Evolutionary conservation across 2,888 invertebrate species (phyloP), one percentile per base, ranked within the genome.

Genomic region (Drosophila nr. perissopoda): DNA sequence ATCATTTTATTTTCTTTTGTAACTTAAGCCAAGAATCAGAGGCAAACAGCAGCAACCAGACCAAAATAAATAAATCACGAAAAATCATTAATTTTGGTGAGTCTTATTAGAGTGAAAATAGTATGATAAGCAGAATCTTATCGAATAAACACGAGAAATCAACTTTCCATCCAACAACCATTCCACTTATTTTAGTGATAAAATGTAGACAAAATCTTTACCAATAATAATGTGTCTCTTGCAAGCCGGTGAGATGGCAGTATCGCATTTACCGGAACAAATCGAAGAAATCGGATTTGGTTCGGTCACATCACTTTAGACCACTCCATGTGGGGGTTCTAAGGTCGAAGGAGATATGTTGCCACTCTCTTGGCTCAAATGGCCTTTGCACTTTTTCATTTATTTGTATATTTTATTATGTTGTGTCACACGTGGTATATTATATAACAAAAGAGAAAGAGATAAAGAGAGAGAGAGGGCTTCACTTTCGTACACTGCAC

Each of bases 241-340:
- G 59, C 40, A 46, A 64, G 57, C 62, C 46, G 67, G 68, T 79
- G 66, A 71, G 60, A 65, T 70, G 60, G 61, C 63, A 38, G 70
- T 63, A 70, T 51, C 61, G 40, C 59, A 72, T 79, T 82, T 71
- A 72, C 58, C 66, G 77, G 69, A 54, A 62, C 70, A 81, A 74
- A 81, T 88, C 61, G 79, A 74, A 70, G 62, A 68, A 62, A 59
- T 76, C 73, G 71, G 74, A 78, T 81, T 59, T 49, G 66, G 59
- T 29, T 58, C 75, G 77, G 57, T 70, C 77, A 76, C 77, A 76
- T 75, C 58, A 62, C 66, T 64, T 63, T 13, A 36, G 52, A 70
- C 52, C 58, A 62, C 59, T 67, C 46, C 46, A 51, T 56, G 56
- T 59, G 48, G 54, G 64, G 48, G 48, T 27, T 58, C n/a, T 27